Evolutionary conservation across 2,888 invertebrate species (phyloP), one percentile per base, ranked within the genome.

Genomic region (Lingula anatina): DNA sequence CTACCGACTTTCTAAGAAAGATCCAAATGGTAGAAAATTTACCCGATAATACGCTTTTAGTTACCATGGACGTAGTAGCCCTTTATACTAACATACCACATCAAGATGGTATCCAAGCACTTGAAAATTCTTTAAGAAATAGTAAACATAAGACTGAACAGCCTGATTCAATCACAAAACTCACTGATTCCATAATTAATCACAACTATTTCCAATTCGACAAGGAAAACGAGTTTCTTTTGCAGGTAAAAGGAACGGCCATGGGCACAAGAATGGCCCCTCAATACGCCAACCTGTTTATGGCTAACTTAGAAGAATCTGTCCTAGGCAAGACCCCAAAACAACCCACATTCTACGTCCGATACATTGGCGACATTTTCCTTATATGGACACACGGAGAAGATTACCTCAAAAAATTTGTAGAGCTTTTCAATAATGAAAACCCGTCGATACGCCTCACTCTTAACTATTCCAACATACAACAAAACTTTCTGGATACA

Each of bases 181-280:
- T n/a, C n/a, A n/a, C 15, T 9, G 31, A 12, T 31, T 46, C 21
- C 2, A 21, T 47, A n/a, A 38, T 51, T 5, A 50, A 45, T 18
- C 24, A 26, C 5, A 55, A 55, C 43, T 47, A 42, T 31, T 57
- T 48, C 24, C 25, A 37, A 18, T 53, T 57, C 37, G 50, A 55
- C 27, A 50, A 36, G 1, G 37, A 51, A 31, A 31, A 49, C 31
- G n/a, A n/a, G n/a, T 31, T 15, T 31, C 43, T 18, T 41, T 44
- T 51, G 24, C 55, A 56, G 47, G 42, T 40, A 18, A 20, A 26
- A 27, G 56, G 50, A 9, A 55, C 55, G 5, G 50, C 51, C 25
- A 55, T 55, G 59, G 59, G 55, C 2, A 55, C 46, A 20, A 46
- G 39, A 44, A 47, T 54, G 44, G 54, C 56, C 4, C 54, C 50